These are phyloP conservation scores for Hedya salicella DNA, from an alignment of 2,888 invertebrate species.

Conservation along the genomic window DNA sequence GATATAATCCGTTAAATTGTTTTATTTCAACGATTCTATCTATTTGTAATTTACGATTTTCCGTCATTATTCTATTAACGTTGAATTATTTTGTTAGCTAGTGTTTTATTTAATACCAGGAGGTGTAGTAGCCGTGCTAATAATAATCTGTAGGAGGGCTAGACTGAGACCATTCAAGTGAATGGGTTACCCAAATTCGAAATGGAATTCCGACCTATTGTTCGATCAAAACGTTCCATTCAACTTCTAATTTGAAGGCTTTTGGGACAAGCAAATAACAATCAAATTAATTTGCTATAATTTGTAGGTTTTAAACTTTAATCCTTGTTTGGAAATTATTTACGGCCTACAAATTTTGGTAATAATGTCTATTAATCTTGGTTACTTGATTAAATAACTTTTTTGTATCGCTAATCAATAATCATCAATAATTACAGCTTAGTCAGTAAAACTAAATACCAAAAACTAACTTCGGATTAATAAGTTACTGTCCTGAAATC, in stretches of 20 bases:
- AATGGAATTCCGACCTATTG: slow-evolving; percentile 10
- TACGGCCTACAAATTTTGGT: neutral
- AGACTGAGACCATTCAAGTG: neutral
- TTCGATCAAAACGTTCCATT: slow-evolving; percentile 11
- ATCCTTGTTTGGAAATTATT: neutral
- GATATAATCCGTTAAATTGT: no score
- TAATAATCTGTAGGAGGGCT: no score
- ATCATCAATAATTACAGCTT: no score
- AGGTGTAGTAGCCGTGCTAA: neutral
- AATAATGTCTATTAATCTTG: neutral
- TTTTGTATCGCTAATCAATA: no score
- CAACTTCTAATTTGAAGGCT: slow-evolving; percentile 6
- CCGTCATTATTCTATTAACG: no score
- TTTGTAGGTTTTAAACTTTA: neutral
- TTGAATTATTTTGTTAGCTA: no score
- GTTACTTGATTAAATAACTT: neutral
- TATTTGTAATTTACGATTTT: no score
- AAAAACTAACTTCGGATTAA: no score
- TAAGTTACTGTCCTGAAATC: no score
- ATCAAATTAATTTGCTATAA: slow-evolving; percentile 16
- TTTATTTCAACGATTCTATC: no score
- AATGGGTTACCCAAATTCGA: slow-evolving; percentile 5
- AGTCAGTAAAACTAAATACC: no score
- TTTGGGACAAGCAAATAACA: slow-evolving; percentile 1
- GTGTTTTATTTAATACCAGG: no score